Conservation (phyloP, 2,888 invertebrate species). For the Rhimphoctona megacephalus region DNA sequence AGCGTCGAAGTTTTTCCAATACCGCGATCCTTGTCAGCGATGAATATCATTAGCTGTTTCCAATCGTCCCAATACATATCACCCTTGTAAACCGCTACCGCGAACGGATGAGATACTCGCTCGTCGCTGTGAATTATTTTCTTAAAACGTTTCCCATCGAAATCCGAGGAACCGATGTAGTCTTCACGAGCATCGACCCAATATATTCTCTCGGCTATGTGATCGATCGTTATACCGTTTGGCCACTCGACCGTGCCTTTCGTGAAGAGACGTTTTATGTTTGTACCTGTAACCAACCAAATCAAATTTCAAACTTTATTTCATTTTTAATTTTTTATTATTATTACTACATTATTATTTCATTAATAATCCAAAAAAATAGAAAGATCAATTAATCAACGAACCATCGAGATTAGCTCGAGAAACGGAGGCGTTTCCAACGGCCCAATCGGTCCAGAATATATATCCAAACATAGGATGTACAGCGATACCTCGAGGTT, state of each 20-base stretch:
- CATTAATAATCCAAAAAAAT: background rate
- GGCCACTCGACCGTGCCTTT: slow-evolving; percentile 91
- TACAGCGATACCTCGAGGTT: slow-evolving; percentile 93
- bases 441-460: slow-evolving; percentile 96
- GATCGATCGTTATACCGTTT: slow-evolving; percentile 94
- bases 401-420: slow-evolving; percentile 91
- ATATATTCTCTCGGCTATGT: slow-evolving; percentile 92
- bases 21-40: slow-evolving; percentile 92
- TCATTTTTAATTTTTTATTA: background rate
- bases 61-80: slow-evolving; percentile 96
- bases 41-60: slow-evolving; percentile 92
- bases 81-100: slow-evolving; percentile 94
- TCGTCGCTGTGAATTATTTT: slow-evolving; percentile 89
- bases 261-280: slow-evolving; percentile 88
- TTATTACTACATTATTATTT: background rate
- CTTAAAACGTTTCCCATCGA: slow-evolving; percentile 89
- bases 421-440: slow-evolving; percentile 91
- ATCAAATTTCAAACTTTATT: no score
- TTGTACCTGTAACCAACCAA: slow-evolving; percentile 83
- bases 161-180: slow-evolving; percentile 91
- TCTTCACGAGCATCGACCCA: slow-evolving; percentile 95
- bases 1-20: slow-evolving; percentile 87
- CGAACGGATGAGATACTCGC: slow-evolving; percentile 93
- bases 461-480: slow-evolving; percentile 93
- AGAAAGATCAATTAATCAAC: background rate